Evolutionary conservation across 2,888 invertebrate genomes (phyloP).

Genomic region (Cryptosula pallasiana): DNA sequence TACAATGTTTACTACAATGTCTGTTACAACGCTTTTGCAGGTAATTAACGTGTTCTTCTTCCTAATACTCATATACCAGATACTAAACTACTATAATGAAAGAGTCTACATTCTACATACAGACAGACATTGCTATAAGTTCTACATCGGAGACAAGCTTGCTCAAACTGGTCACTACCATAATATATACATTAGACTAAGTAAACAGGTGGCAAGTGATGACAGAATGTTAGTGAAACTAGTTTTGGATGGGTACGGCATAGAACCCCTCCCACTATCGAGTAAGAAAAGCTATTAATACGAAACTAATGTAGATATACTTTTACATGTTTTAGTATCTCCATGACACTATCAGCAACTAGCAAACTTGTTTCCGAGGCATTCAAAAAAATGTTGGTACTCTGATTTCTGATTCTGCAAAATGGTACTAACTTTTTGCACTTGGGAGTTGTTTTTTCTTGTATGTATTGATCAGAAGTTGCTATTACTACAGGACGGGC

Average conservation of each 20-base stretch:
- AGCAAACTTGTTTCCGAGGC: no score
- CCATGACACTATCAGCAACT: no score
- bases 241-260: slow-evolving; percentile 5
- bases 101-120: neutral
- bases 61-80: neutral
- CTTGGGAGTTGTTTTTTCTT: no score
- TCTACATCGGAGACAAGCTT: slow-evolving; percentile 18
- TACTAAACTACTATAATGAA: neutral
- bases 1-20: no score
- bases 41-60: neutral
- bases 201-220: slow-evolving; percentile 5
- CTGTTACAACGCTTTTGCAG: neutral
- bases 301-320: no score
- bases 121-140: neutral
- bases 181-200: slow-evolving; percentile 22
- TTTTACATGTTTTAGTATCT: no score
- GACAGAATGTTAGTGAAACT: neutral
- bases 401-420: no score
- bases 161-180: slow-evolving; percentile 2
- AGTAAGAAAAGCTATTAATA: no score
- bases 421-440: no score
- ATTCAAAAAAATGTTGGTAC: no score
- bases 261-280: slow-evolving; percentile 9
- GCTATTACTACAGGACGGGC: no score
- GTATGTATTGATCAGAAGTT: no score